Evolutionary conservation across 64 coral and sea anemone genomes (phyloP), one percentile per base, ranked within the genome.

Genomic region (Anthopleura sola): DNA sequence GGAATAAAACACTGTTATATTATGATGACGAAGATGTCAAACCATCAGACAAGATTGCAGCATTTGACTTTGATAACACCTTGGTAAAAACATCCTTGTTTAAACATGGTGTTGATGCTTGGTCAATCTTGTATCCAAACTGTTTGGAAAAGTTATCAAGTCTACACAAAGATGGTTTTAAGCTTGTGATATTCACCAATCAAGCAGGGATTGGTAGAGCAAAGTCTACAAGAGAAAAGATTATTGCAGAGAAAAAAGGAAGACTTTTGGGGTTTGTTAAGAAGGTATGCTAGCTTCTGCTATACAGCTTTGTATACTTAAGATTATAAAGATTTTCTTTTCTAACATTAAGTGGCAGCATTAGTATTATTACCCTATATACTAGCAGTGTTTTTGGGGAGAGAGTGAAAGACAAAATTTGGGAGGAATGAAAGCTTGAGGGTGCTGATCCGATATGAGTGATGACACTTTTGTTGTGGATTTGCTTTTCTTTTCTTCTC

Each of bases 171-270:
- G 66, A 78, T 86, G 92, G 92, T 24, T 93, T 82, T 69, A 93
- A 93, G 57, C 83, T 93, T 81, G 87, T 93, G n/a, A 93, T 93
- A 60, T 93, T 93, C 66, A 93, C 92, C n/a, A 93, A 93, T 75
- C 92, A 93, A 79, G 84, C 92, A 37, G 87, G 87, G 36, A 93
- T 93, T 60, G 87, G 92, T 28, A 93, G 85, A 83, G 92, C 92
- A 46, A 93, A 93, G 87, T 60, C 49, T 24, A 39, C 87, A 51
- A 86, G 85, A 53, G 49, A 93, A 46, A 93, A 93, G 60, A 81
- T 81, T 82, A 87, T 86, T 58, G 83, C 84, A 66, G 92, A 93
- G 38, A 93, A 93, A 80, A 93, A 78, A 83, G 83, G 77, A 15
- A 90, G 92, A 64, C 36, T 93, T 20, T 24, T 12, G 40, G 92